phyloP scores from a whole-genome alignment of 2,113 vertebrate genomes.

The Periophthalmodon schlosseri region DNA sequence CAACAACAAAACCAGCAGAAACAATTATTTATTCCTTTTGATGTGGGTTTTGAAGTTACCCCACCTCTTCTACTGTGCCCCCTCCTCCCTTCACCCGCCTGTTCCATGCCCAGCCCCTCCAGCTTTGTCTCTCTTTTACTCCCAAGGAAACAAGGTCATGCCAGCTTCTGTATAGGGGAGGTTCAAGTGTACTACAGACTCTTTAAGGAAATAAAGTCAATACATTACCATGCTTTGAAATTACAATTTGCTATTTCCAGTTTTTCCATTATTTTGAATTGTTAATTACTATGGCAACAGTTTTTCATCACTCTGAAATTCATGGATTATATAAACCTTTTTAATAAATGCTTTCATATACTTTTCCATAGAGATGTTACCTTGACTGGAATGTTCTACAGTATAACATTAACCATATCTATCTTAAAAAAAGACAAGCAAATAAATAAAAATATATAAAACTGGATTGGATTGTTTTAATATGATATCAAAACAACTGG shows the following conservation, averaged over 20 bases:
- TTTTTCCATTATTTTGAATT: too few species aligned
- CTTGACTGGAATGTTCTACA: too few species aligned
- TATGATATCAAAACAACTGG: neutral
- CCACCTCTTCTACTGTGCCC: conserved; percentile 74
- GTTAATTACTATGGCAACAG: too few species aligned
- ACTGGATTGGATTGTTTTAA: too few species aligned
- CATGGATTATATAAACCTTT: neutral
- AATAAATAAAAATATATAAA: too few species aligned
- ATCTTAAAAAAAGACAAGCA: too few species aligned
- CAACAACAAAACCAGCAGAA: conserved; percentile 98
- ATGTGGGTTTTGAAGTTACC: conserved; percentile 88
- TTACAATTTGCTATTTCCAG: neutral
- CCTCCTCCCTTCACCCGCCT: conserved; percentile 59
- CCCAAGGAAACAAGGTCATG: conserved; percentile 77
- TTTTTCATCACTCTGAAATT: too few species aligned
- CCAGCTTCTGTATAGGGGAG: conserved; percentile 58
- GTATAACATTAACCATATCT: too few species aligned
- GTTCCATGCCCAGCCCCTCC: conserved; percentile 62
- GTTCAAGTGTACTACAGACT: conserved; percentile 50
- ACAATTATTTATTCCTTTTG: conserved; percentile 99
- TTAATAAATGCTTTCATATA: neutral
- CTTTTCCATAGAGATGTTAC: too few species aligned
- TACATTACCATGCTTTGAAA: neutral
- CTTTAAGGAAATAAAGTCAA: conserved; percentile 26
- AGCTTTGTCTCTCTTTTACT: conserved; percentile 70